Evolutionary conservation across 2,113 vertebrate genomes (phyloP), one percentile per base, ranked within the genome.

Genomic region (Ictalurus punctatus): DNA sequence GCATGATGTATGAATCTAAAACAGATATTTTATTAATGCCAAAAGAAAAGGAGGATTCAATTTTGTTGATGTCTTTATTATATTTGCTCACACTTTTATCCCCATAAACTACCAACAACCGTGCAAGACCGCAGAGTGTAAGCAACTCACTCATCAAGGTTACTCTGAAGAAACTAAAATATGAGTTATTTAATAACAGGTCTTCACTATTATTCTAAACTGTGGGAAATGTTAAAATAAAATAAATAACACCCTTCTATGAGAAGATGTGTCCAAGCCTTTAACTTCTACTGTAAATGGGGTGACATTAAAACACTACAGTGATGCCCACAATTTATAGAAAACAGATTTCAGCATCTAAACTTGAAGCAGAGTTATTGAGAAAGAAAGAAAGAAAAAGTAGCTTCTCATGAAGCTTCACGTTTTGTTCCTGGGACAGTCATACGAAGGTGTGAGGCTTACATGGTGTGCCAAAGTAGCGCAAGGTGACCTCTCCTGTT

Each of bases 381-480:
- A 34, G 85, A 86, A 25, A 74, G 73, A 86, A 34, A 30, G 25
- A 56, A 6, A 52, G 9, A 34, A 30, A 37, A 1, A 19, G 16
- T 30, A 37, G 30, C 7, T 59, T 61, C 30, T 61, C 21, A 14
- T 21, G 13, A 21, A 86, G 17, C 4, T 4, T 23, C 23, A 17
- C 2, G 4, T 21, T 52, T n/a, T 21, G 37, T 84, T 67, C 13
- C 40, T 61, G 54, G 4, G 54, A 30, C 8, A 8, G 34, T 17
- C 1, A 61, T 14, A 25, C 1, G 7, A 21, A 37, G 30, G 63
- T 30, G 17, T 12, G 16, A 23, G 63, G 5, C 96, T 94, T 93
- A 99, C 98, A 97, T 90, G 98, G 97, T 78, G 98, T 96, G 87
- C 96, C 97, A 19, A 98, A 98, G 92, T 99, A 99, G 83, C 98